Base-by-base conservation (phyloP, 1,140 invertebrate species). In the Akabosia matsudoensis region DNA sequence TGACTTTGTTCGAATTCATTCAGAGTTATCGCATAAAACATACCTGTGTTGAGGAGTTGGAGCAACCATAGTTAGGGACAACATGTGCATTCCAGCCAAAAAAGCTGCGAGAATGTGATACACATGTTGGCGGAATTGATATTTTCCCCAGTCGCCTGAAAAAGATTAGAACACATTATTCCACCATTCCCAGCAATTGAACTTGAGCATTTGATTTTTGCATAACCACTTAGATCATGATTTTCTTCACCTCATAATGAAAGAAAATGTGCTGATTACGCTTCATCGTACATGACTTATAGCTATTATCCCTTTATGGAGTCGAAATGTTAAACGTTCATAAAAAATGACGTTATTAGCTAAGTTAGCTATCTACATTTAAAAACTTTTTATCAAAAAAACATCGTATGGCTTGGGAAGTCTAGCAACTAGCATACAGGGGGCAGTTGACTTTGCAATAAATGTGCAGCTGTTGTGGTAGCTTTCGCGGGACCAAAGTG, bases 71-170 rank as follows among this genome's bases (percentile, higher is more conserved):
- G 92, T 87, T 33, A 93, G 83, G 0, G 90, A 90, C 45, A 93
- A 82, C 92, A 93, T 93, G 82, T 94, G 92, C 77, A 93, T 84
- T 1, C 92, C 92, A 22, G 92, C 92, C 0, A 90, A 91, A 74
- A 92, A 83, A 1, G 90, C 91, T 7, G 90, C 89, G 28, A 93
- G 82, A n/a, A 93, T 87, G 81, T 92, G 91, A 0, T 93, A 86
- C 3, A 88, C 85, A 81, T 92, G 92, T 82, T 93, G 92, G 80
- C 88, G 89, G 70, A 86, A 87, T 85, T 93, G 92, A 80, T 93
- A 93, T 81, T 88, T 89, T 30, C 92, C 92, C 84, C 92, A 93
- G 81, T 93, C 92, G 26, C 92, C 92, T 92, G 84, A 67, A 67
- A 22, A 61, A 61, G 24, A 61, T n/a, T 61, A 24, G 24, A 16